phyloP scores from a whole-genome alignment of 2,888 invertebrate species.

The Nesidiocoris tenuis region DNA sequence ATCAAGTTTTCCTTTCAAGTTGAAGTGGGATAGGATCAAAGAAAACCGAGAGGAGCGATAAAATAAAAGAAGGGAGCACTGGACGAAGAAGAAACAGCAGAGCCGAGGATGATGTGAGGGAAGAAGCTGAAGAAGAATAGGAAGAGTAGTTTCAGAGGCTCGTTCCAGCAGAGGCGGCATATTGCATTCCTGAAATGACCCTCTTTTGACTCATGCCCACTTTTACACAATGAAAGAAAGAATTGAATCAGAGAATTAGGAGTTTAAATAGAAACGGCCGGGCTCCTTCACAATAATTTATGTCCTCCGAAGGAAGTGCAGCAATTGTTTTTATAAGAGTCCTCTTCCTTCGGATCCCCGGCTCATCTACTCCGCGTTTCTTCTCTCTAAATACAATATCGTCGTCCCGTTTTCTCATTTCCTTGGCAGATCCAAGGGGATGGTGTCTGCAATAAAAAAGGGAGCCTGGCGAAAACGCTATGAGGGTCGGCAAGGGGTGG shows the following conservation, averaged over 20 bases:
- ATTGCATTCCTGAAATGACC: constrained; percentile 31
- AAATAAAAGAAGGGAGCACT: neutral
- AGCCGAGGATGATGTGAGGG: neutral
- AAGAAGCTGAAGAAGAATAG: neutral
- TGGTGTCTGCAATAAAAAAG: neutral
- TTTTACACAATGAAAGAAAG: constrained; percentile 23
- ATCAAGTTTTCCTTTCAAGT: too few relatives aligned
- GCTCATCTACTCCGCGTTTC: neutral
- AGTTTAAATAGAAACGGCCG: constrained; percentile 19
- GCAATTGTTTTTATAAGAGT: constrained; percentile 36
- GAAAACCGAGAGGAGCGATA: too few relatives aligned
- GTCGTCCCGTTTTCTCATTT: neutral
- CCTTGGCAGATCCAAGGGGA: neutral
- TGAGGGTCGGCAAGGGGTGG: too few relatives aligned
- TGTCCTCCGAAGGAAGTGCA: constrained; percentile 15
- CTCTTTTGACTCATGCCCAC: constrained; percentile 33
- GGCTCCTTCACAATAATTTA: constrained; percentile 29
- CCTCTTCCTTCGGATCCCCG: neutral
- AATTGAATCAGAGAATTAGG: constrained; percentile 29
- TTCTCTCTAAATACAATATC: neutral
- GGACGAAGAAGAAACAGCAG: neutral
- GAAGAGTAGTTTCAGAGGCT: neutral
- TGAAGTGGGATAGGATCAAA: too few relatives aligned
- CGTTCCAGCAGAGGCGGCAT: constrained; percentile 11
- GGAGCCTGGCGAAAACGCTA: neutral